These are phyloP conservation scores for Gymnosoma rotundatum DNA, from an alignment of 2,888 invertebrate genomes.

Conservation along the genomic window DNA sequence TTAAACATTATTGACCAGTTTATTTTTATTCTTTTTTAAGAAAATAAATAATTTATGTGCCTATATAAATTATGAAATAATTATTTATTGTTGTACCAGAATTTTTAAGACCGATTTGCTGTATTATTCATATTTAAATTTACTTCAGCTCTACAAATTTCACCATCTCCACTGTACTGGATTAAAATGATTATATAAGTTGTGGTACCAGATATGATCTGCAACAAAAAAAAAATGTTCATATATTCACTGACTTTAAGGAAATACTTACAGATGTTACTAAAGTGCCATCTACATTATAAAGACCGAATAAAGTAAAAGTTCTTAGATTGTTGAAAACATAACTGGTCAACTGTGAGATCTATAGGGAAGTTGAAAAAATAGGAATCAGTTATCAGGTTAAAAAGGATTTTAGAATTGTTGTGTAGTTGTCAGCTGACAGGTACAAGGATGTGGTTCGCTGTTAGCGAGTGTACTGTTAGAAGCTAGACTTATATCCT, in stretches of 20 bases:
- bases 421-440: too few relatives aligned
- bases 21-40: background rate
- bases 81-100: slow-evolving; percentile 15
- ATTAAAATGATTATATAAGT: slow-evolving; percentile 71
- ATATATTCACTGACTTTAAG: background rate
- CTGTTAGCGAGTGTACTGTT: too few relatives aligned
- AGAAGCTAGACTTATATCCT: too few relatives aligned
- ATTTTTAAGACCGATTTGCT: slow-evolving; percentile 11
- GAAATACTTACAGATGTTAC: slow-evolving; percentile 61
- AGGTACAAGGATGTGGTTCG: too few relatives aligned
- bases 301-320: slow-evolving; percentile 59
- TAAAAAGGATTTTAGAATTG: too few relatives aligned
- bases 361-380: slow-evolving; percentile 33
- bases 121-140: slow-evolving; percentile 17
- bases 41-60: slow-evolving; percentile 51
- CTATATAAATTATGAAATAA: background rate
- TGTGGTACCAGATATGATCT: slow-evolving; percentile 66
- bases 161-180: slow-evolving; percentile 67
- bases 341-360: slow-evolving; percentile 56
- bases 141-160: slow-evolving; percentile 30
- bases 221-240: background rate
- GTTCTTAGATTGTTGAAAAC: slow-evolving; percentile 57
- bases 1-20: slow-evolving; percentile 31
- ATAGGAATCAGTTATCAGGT: too few relatives aligned
- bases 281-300: slow-evolving; percentile 59